Evolutionary conservation across 2,113 vertebrate genomes (phyloP).

Genomic region (Brachionichthys hirsutus): DNA sequence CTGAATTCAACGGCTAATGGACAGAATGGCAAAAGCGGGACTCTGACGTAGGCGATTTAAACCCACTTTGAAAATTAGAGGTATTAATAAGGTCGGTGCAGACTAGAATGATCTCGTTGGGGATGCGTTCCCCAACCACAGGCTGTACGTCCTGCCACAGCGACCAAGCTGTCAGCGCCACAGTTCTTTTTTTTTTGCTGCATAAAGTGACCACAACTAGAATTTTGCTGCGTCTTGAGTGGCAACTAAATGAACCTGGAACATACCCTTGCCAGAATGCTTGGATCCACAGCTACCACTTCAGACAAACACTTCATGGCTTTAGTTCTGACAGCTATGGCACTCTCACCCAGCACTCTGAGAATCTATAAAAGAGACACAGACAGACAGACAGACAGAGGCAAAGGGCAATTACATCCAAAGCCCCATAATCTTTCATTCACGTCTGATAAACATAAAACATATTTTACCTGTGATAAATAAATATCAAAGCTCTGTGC

Average conservation of each 20-base stretch:
- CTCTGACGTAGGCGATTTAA: too few relatives aligned
- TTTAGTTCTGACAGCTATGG: constrained; percentile 99
- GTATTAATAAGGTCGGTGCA: too few relatives aligned
- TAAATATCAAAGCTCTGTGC: constrained; percentile 99
- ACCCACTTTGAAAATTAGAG: too few relatives aligned
- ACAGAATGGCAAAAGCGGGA: too few relatives aligned
- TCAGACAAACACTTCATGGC: constrained; percentile 99
- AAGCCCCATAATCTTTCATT: not conserved
- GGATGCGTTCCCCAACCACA: too few relatives aligned
- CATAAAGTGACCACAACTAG: not conserved
- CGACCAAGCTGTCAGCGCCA: too few relatives aligned
- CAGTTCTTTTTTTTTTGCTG: too few relatives aligned
- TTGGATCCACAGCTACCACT: constrained; percentile 97
- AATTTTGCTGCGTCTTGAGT: not conserved
- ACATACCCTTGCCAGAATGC: constrained; percentile 93
- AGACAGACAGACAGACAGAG: not conserved
- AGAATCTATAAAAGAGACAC: constrained; percentile 82
- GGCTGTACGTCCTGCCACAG: too few relatives aligned
- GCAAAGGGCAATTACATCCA: not conserved
- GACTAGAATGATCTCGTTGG: too few relatives aligned
- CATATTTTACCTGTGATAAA: constrained; percentile 95
- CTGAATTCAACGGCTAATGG: not conserved
- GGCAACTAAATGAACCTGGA: not conserved
- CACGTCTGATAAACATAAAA: not conserved
- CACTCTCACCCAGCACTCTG: constrained; percentile 97